A percentile compares a stretch with the other conserved stretches of the same genome.
Conservation (phyloP, 2,888 invertebrate genomes). For the Stegophylla sp. region DNA sequence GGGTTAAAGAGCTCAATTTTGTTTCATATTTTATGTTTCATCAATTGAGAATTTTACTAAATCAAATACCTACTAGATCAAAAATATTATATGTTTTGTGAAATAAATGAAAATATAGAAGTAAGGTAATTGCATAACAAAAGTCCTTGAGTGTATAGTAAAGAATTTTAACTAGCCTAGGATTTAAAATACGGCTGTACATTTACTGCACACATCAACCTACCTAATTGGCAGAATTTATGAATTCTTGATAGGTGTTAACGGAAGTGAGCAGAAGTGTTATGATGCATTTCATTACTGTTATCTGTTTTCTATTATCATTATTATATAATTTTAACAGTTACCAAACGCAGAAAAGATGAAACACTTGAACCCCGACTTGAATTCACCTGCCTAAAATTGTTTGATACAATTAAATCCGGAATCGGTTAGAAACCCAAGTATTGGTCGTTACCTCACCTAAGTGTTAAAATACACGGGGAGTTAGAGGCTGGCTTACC, state of each 20-base stretch:
- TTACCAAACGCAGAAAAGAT: background rate
- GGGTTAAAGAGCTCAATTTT: too few relatives aligned
- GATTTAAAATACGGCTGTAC: too few relatives aligned
- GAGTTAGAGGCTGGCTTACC: conserved; percentile 15
- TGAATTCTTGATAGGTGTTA: background rate
- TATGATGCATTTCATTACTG: background rate
- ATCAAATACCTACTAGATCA: too few relatives aligned
- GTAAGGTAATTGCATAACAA: background rate
- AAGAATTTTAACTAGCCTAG: too few relatives aligned
- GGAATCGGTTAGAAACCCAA: too few relatives aligned
- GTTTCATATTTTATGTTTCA: too few relatives aligned
- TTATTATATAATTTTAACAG: background rate
- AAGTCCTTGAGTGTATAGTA: too few relatives aligned
- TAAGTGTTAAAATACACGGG: background rate
- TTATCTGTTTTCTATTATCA: background rate
- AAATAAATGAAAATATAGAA: background rate
- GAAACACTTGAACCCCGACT: background rate
- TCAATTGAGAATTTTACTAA: too few relatives aligned
- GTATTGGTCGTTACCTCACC: too few relatives aligned
- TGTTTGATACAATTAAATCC: too few relatives aligned
- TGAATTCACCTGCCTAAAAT: too few relatives aligned
- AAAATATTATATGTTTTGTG: background rate
- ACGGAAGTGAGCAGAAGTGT: background rate
- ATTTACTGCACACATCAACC: background rate
- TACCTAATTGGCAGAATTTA: background rate